Base-by-base conservation (phyloP, 2,888 invertebrate genomes). In the Aelia acuminata region DNA sequence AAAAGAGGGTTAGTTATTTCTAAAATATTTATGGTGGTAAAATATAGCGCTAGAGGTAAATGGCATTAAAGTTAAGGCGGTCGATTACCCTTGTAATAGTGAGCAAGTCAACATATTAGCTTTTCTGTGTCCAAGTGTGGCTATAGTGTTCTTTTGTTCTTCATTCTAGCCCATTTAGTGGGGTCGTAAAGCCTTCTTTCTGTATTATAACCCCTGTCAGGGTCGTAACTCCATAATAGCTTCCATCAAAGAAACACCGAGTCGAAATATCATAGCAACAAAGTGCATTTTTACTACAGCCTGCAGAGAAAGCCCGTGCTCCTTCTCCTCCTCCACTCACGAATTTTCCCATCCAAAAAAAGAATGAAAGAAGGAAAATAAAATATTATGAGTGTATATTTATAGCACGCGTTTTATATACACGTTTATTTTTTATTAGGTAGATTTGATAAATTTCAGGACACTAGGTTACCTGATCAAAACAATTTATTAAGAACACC, bases 191-290 rank as follows among this genome's bases (percentile, higher is more conserved):
- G 18, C 31, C 63, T 70, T 70, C 63, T 35, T 70, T 35, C 31
- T 35, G 63, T 80, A 80, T 80, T 80, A 80, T 80, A n/a, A n/a
- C 43, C 43, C 13, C 80, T 35, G 80, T 43, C 26, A n/a, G 80
- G 11, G 80, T 80, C 80, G 80, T 80, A 80, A 80, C 80, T 11
- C 43, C n/a, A 43, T 43, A 80, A 80, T 80, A 20, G 80, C 43
- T 47, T 39, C 47, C 80, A 47, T 80, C 80, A 80, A 80, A 80
- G 80, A 47, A 80, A 43, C 80, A 43, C 43, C 43, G 80, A 80
- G 80, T n/a, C 43, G 43, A 80, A 80, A 80, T 80, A 80, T 80
- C 43, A 80, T 47, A 39, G 43, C 35, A 22, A 80, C 43, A 80
- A 80, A 80, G 80, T 80, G 80, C 39, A 80, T 43, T 80, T 80